Conservation (phyloP, 2,888 invertebrate genomes). For the Mythimna vitellina region DNA sequence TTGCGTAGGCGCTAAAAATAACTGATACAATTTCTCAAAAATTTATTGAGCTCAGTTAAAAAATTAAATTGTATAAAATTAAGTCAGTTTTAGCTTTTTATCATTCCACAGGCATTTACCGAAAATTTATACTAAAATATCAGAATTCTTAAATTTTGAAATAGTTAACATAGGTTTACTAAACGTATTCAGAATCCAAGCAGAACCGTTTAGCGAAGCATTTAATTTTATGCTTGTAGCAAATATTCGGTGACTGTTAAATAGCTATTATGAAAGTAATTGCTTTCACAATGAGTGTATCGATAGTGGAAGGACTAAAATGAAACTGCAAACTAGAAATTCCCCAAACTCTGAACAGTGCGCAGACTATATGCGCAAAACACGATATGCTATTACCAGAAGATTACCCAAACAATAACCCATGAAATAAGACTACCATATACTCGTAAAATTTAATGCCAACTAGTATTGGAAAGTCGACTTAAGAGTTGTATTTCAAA, state of each 20-base stretch:
- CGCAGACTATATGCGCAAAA: conserved; percentile 58
- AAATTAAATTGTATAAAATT: neutral
- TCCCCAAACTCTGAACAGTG: conserved; percentile 46
- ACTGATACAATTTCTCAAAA: neutral
- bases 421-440: conserved; percentile 73
- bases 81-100: neutral
- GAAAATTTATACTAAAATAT: neutral
- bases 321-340: conserved; percentile 46
- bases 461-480: conserved; percentile 78
- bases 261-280: conserved; percentile 43
- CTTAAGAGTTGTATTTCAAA: conserved; percentile 78
- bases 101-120: neutral
- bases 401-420: conserved; percentile 73
- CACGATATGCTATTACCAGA: conserved; percentile 64
- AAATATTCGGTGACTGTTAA: conserved; percentile 42
- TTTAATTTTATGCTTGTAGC: conserved; percentile 26
- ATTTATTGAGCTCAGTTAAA: neutral
- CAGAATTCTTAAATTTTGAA: neutral
- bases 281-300: conserved; percentile 35
- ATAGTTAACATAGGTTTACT: neutral
- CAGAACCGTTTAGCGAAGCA: conserved; percentile 25
- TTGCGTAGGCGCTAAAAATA: neutral
- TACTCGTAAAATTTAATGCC: conserved; percentile 78
- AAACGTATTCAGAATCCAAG: conserved; percentile 13
- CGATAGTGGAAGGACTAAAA: conserved; percentile 40